Evolutionary conservation across 1,140 invertebrate genomes (phyloP).

Genomic region (Pantala flavescens): DNA sequence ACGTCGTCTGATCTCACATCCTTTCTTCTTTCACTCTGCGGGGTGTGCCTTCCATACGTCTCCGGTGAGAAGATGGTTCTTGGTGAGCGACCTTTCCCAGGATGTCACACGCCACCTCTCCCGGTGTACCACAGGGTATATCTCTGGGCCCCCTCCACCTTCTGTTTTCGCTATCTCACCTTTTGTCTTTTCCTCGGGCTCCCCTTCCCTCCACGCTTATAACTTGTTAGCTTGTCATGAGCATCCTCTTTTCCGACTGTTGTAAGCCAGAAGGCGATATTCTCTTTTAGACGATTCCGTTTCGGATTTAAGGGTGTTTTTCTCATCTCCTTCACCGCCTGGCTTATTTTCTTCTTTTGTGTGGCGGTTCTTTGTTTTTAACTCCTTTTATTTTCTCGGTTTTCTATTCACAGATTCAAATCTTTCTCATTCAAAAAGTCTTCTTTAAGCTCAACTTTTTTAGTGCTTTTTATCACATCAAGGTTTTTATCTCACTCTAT

Average conservation of each 20-base stretch:
- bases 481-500: background rate
- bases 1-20: too few species aligned
- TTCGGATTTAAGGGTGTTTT: too few species aligned
- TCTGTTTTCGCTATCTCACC: background rate
- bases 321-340: too few species aligned
- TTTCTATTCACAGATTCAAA: background rate
- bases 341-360: too few species aligned
- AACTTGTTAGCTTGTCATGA: too few species aligned
- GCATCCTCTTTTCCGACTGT: too few species aligned
- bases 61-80: too few species aligned
- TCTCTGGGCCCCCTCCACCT: background rate
- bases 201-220: background rate
- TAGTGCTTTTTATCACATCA: too few species aligned
- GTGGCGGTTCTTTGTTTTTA: background rate
- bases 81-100: background rate
- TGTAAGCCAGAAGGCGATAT: too few species aligned
- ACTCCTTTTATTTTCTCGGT: background rate
- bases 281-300: too few species aligned
- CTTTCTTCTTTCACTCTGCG: too few species aligned
- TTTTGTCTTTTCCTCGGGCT: background rate
- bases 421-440: background rate
- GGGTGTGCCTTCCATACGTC: too few species aligned
- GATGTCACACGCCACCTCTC: background rate
- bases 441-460: background rate
- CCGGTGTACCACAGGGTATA: background rate